Base-by-base conservation (phyloP, 2,888 invertebrate species). In the Cantharis rustica region DNA sequence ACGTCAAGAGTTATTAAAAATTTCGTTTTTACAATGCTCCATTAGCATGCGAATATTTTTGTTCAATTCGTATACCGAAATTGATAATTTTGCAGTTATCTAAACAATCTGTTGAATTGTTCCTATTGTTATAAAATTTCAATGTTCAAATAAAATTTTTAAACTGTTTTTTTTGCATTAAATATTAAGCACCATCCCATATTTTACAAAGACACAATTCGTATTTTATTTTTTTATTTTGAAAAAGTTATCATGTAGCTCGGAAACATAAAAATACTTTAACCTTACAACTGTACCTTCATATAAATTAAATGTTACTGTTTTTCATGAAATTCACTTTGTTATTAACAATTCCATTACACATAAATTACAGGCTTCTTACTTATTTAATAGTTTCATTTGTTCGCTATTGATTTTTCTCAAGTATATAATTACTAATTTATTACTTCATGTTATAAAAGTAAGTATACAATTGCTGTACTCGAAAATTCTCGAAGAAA, bases 301-400 rank as follows among this genome's bases (percentile, higher is more conserved):
- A 47, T 47, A 47, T 47, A 47, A 47, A 47, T 47, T 47, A 47
- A 47, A 47, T 47, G 47, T 47, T 47, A 47, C 47, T n/a, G 47
- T 47, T 47, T 47, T 47, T 66, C 17, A 66, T 66, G 20, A 66
- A 66, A 66, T 17, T 66, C 17, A 66, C 17, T 66, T 66, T 20
- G 64, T 66, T 66, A 66, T 66, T 66, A 66, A 66, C 64, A 66
- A 66, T 66, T 66, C 64, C 64, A 66, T 66, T 66, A 66, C 16
- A 66, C 16, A 66, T 66, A 66, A 66, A 66, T 66, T 66, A 66
- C 64, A 17, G 23, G n/a, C 64, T 66, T 66, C 23, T 66, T 23
- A 66, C 23, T 66, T 66, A 66, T 66, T 66, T 66, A 66, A 20
- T 66, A 66, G 64, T 66, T 66, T 66, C 64, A 66, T 66, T 66